Evolutionary conservation across 1,140 invertebrate genomes (phyloP).

Genomic region (Ridgeia piscesae): DNA sequence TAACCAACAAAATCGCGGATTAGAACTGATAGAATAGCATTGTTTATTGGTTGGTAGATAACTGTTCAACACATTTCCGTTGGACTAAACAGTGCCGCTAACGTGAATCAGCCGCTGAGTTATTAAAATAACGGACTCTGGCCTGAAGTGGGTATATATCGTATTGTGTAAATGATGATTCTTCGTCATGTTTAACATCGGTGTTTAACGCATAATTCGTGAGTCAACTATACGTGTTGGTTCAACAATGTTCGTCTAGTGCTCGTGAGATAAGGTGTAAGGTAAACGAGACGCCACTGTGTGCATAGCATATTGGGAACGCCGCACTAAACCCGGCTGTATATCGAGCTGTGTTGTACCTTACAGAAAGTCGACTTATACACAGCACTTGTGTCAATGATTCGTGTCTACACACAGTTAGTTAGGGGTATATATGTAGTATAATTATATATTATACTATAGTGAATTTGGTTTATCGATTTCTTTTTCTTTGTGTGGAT

Average conservation of each 20-base stretch:
- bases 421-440: too few species aligned
- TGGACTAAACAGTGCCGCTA: too few species aligned
- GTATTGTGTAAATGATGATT: background rate
- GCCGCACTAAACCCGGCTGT: background rate
- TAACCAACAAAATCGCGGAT: too few species aligned
- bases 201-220: background rate
- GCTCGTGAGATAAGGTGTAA: background rate
- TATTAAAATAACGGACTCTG: too few species aligned
- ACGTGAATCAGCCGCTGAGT: too few species aligned
- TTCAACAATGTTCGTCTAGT: background rate
- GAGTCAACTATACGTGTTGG: background rate
- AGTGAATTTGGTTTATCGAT: too few species aligned
- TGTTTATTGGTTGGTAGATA: too few species aligned
- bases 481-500: too few species aligned
- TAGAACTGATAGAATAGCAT: too few species aligned
- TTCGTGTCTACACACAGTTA: background rate
- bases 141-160: background rate
- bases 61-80: too few species aligned
- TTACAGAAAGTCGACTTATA: background rate
- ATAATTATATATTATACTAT: too few species aligned
- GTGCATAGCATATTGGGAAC: background rate
- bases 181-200: background rate
- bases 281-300: background rate
- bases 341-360: background rate
- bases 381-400: background rate